A percentile compares a stretch with the other conserved stretches of the same genome.
phyloP scores from a whole-genome alignment of 2,888 invertebrate genomes.

The Lumbricus terrestris region DNA sequence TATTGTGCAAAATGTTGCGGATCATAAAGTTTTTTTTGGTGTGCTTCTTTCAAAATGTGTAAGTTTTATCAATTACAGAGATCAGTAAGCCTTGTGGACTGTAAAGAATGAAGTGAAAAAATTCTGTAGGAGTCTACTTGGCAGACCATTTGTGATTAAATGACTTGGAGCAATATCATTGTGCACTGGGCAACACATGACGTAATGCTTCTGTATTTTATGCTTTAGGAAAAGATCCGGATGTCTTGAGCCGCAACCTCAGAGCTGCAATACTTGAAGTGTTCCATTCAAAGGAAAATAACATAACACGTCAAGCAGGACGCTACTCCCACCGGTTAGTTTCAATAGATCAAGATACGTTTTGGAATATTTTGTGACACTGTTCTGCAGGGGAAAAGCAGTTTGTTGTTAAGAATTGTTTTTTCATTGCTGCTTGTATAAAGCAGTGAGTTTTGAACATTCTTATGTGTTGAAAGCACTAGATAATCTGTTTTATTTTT shows the following conservation, averaged over 20 bases:
- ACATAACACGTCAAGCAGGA: background rate
- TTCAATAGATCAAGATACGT: background rate
- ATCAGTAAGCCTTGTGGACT: background rate
- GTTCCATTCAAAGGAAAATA: slow-evolving; percentile 56
- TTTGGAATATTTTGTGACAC: background rate
- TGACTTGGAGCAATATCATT: background rate
- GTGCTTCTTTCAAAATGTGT: background rate
- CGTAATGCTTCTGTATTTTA: background rate
- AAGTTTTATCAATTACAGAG: background rate
- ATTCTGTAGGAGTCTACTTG: background rate
- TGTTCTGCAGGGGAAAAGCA: background rate
- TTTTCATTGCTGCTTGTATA: background rate
- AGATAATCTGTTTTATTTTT: background rate
- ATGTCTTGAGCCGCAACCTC: slow-evolving; percentile 76
- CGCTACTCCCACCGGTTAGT: background rate
- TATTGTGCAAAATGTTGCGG: background rate
- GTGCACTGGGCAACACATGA: background rate
- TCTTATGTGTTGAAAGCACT: background rate
- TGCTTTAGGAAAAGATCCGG: slow-evolving; percentile 68
- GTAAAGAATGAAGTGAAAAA: background rate
- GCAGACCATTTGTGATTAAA: background rate
- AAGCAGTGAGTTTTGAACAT: background rate
- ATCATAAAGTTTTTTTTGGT: background rate
- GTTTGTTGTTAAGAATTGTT: background rate
- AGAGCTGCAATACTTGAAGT: slow-evolving; percentile 73